Base-by-base conservation (phyloP, 2,797 vertebrate genomes). In the Stomatorhinus walkeri region DNA sequence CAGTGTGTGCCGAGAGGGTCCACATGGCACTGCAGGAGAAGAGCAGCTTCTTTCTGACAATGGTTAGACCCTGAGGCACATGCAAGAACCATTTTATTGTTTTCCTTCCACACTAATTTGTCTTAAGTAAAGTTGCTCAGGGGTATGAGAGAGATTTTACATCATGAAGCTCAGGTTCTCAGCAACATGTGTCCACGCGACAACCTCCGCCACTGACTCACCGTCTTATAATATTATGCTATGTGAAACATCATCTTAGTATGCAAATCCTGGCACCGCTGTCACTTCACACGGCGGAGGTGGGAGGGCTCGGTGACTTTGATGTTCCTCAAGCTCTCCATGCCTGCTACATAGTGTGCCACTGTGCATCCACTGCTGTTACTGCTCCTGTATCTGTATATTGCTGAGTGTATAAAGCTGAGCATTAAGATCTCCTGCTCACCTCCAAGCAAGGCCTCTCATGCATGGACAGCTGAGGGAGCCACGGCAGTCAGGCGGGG, bases 111-210 rank as follows among this genome's bases (percentile, higher is more conserved):
- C 79, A 12, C 46, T 51, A 49, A n/a, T 51, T 85, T 85, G 43
- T 85, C 81, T 84, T 49, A 81, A 81, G 40, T 81, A 46, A 81
- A 81, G 76, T 81, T 46, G 76, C 76, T 81, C 19, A 1, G 76
- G 76, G 19, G 40, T 81, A 81, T 81, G 36, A 46, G 4, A 32
- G 76, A 43, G 40, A n/a, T 81, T 81, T 46, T 81, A 46, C 40
- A 46, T 46, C 81, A 24, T 48, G 12, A 85, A 28, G n/a, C 81
- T 28, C n/a, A 24, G 22, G 43, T 85, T 22, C 43, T 12, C 22
- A 24, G 43, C 22, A 85, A 48, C 36, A 9, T 9, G 40, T 48
- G 36, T 83, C 81, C 81, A 24, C 22, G 0, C n/a, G 9, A 4
- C n/a, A 2, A 12, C 48, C 43, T 28, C 48, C 22, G 9, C 46